These are phyloP conservation scores for Sander lucioperca DNA, from an alignment of 2,113 vertebrate species.

Conservation along the genomic window DNA sequence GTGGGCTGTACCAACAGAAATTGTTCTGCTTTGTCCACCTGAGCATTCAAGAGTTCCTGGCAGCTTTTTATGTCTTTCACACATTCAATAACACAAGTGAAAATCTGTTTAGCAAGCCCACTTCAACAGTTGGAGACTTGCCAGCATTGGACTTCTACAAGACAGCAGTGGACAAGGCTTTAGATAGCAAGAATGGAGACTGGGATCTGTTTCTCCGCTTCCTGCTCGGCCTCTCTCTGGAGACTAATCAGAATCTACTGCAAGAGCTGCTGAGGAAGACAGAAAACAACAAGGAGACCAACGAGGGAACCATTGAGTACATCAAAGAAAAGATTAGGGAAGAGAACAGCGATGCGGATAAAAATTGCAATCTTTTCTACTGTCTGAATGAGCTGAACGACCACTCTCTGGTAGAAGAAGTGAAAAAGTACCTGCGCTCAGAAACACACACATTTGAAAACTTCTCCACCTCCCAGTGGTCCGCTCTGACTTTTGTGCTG, in stretches of 20 bases:
- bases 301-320: slow-evolving; percentile 33
- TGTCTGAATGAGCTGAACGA: slow-evolving; percentile 62
- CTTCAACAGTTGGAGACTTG: accelerated
- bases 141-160: slow-evolving; percentile 23
- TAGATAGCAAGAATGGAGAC: slow-evolving; percentile 26
- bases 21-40: slow-evolving; percentile 60
- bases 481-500: slow-evolving; percentile 62
- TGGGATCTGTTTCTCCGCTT: slow-evolving; percentile 72
- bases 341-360: slow-evolving; percentile 22
- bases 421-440: slow-evolving; percentile 36
- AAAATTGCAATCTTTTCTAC: slow-evolving; percentile 55
- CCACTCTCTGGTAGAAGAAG: slow-evolving; percentile 29
- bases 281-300: background rate
- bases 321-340: slow-evolving; percentile 36
- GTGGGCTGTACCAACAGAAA: accelerated
- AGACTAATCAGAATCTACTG: slow-evolving; percentile 39
- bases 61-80: slow-evolving; percentile 48
- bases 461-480: slow-evolving; percentile 49
- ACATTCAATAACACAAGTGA: background rate
- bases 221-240: slow-evolving; percentile 57
- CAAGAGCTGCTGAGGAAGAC: slow-evolving; percentile 19
- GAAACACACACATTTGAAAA: slow-evolving; percentile 4
- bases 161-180: slow-evolving; percentile 41
- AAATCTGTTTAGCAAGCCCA: background rate
- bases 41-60: slow-evolving; percentile 67